Conservation (phyloP, 2,113 vertebrate genomes). For the Salminus brasiliensis region DNA sequence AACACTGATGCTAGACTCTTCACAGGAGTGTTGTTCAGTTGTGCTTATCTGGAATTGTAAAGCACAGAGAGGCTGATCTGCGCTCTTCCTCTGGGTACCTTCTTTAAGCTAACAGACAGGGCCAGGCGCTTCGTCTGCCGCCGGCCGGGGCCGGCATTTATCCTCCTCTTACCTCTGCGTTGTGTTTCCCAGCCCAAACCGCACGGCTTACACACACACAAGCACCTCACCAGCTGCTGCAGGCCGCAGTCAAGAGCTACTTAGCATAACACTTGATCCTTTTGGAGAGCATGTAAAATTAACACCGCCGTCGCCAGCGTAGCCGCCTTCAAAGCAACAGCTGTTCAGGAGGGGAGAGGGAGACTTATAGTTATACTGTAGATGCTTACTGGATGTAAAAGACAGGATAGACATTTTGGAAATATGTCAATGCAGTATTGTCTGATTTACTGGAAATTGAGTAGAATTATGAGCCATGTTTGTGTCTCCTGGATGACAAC, state of each 20-base stretch:
- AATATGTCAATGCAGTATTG: too few relatives aligned
- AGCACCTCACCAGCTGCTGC: constrained; percentile 40
- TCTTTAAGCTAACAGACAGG: background rate
- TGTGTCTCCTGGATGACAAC: too few relatives aligned
- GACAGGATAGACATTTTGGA: too few relatives aligned
- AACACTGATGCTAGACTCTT: too few relatives aligned
- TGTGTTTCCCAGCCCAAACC: background rate
- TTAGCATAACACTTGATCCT: constrained; percentile 51
- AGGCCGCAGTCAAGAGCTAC: constrained; percentile 45
- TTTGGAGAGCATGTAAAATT: constrained; percentile 42
- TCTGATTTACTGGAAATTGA: too few relatives aligned
- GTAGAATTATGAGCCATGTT: too few relatives aligned
- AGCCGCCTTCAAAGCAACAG: background rate
- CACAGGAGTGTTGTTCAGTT: too few relatives aligned
- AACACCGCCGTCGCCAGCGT: constrained; percentile 4
- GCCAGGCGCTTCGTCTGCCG: background rate
- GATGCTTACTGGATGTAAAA: too few relatives aligned
- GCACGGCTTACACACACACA: constrained; percentile 5
- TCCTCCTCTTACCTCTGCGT: background rate
- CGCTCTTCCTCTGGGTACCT: background rate
- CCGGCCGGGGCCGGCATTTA: too few relatives aligned
- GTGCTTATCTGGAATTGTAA: too few relatives aligned
- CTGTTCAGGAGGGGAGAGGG: background rate
- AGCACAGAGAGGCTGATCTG: too few relatives aligned
- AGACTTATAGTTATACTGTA: background rate